Percentiles rank a stretch among this genome's conserved stretches.
These are phyloP conservation scores for Aelia acuminata DNA, from an alignment of 2,888 invertebrate species.

Conservation along the genomic window DNA sequence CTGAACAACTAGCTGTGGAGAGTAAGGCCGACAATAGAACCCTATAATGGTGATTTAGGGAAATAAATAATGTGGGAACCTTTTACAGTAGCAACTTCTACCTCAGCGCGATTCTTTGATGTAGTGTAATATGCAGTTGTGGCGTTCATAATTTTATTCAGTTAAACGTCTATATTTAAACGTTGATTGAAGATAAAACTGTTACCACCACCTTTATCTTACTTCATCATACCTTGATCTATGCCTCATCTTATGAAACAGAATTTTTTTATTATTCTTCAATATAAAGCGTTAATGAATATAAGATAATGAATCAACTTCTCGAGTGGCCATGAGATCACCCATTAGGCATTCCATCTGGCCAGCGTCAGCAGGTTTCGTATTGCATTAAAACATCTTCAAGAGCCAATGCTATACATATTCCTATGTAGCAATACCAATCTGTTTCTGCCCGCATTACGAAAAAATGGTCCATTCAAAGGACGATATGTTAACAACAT, in stretches of 20 bases:
- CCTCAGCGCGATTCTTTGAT: not conserved
- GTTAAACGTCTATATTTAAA: not conserved
- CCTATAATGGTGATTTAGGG: not conserved
- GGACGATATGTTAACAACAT: no score
- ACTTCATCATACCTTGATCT: not conserved
- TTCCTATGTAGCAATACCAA: not conserved
- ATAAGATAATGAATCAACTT: not conserved
- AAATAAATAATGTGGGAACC: constrained; percentile 30
- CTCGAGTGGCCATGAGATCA: constrained; percentile 12
- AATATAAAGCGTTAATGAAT: not conserved
- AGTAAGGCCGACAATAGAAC: constrained; percentile 38
- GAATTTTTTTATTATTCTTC: not conserved
- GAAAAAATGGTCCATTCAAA: not conserved
- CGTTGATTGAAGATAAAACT: not conserved
- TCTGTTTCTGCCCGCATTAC: not conserved
- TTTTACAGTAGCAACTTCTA: not conserved
- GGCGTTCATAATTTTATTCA: not conserved
- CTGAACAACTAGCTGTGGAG: not conserved
- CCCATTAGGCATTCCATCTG: constrained; percentile 24
- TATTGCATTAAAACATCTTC: constrained; percentile 6
- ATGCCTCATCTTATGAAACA: not conserved
- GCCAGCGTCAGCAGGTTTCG: not conserved
- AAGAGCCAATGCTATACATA: not conserved
- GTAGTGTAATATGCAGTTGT: not conserved
- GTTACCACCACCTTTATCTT: not conserved